Percentiles rank a stretch among this genome's conserved stretches.
Conservation (phyloP, 2,888 invertebrate genomes). For the Xanthia icteritia region DNA sequence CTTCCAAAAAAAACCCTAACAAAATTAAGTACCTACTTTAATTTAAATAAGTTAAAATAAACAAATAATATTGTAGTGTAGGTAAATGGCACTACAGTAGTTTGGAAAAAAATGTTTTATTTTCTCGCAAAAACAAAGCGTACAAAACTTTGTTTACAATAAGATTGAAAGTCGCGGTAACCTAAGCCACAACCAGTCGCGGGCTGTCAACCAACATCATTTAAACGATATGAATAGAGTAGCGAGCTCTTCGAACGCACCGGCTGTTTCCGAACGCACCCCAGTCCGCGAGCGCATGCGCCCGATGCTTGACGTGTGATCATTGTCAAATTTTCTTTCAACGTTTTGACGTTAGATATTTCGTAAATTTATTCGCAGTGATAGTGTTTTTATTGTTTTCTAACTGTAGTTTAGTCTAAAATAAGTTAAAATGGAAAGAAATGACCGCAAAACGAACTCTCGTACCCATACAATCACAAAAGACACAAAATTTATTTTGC, state of each 20-base stretch:
- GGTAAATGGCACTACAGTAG: no score
- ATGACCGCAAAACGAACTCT: slow-evolving; percentile 83
- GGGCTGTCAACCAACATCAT: slow-evolving; percentile 53
- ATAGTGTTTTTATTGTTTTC: slow-evolving; percentile 70
- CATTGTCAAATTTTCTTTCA: slow-evolving; percentile 62
- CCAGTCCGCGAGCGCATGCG: slow-evolving; percentile 88
- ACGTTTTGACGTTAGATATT: slow-evolving; percentile 75
- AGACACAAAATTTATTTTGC: slow-evolving; percentile 90
- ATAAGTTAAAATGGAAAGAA: slow-evolving; percentile 83
- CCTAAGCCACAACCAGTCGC: slow-evolving; percentile 37
- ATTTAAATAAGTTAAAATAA: no score
- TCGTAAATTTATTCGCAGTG: slow-evolving; percentile 79
- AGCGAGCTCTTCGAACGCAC: slow-evolving; percentile 57
- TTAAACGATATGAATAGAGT: slow-evolving; percentile 58
- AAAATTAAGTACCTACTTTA: no score
- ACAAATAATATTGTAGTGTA: no score
- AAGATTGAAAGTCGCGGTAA: slow-evolving; percentile 16
- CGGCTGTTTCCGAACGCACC: slow-evolving; percentile 69
- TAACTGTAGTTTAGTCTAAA: slow-evolving; percentile 60
- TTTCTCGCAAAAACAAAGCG: neutral
- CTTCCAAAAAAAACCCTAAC: no score
- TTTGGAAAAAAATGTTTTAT: no score
- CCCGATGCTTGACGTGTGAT: slow-evolving; percentile 78
- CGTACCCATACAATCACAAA: slow-evolving; percentile 85
- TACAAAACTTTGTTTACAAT: neutral